Evolutionary conservation across 2,888 invertebrate species (phyloP).

Genomic region (Craniophora ligustri): DNA sequence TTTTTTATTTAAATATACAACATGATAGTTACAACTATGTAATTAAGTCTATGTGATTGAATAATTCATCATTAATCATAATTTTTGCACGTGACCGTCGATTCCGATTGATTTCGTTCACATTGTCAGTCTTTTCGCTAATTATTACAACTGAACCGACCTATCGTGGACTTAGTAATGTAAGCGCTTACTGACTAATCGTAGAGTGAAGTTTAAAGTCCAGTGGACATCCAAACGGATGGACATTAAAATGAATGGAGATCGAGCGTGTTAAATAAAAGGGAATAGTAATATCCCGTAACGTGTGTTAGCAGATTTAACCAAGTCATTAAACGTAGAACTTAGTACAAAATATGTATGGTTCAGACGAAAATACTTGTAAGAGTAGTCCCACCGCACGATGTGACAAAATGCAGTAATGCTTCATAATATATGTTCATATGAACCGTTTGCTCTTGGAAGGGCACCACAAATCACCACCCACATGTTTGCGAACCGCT

Average conservation of each 20-base stretch:
- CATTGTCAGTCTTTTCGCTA: constrained; percentile 78
- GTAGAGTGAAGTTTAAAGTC: constrained; percentile 47
- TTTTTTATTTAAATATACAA: constrained; percentile 87
- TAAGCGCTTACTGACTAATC: constrained; percentile 51
- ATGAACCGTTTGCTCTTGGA: no score
- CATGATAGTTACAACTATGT: constrained; percentile 83
- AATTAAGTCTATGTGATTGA: constrained; percentile 83
- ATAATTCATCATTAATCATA: constrained; percentile 68
- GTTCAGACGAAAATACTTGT: no score
- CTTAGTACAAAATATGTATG: no score
- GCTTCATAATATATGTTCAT: no score
- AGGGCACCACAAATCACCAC: no score
- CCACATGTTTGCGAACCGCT: no score
- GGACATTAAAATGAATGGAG: constrained; percentile 8
- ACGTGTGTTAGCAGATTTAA: background rate
- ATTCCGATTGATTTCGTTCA: constrained; percentile 71
- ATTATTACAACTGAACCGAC: constrained; percentile 58
- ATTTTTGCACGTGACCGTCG: constrained; percentile 71
- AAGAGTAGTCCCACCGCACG: no score
- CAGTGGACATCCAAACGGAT: constrained; percentile 32
- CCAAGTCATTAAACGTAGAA: no score
- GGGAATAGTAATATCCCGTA: constrained; percentile 31
- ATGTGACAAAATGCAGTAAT: no score
- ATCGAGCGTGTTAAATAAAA: constrained; percentile 12
- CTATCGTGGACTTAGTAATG: constrained; percentile 49